Percentiles rank a stretch among this genome's conserved stretches.
Conservation (phyloP, 2,113 vertebrate species). For the Ochotona princeps region DNA sequence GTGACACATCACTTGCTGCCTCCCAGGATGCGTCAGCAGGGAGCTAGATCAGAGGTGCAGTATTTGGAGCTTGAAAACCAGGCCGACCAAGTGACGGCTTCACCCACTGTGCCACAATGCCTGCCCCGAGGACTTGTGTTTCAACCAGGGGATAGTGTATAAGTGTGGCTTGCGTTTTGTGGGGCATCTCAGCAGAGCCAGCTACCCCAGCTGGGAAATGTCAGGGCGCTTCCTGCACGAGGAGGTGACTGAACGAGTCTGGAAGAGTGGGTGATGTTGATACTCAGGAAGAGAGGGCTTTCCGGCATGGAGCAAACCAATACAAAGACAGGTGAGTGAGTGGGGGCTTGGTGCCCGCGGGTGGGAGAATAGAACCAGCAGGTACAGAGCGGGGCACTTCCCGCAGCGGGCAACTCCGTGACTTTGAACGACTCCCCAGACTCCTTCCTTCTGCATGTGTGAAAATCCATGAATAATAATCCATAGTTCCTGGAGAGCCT, state of each 20-base stretch:
- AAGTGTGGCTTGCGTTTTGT: rapidly evolving
- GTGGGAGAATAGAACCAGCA: rapidly evolving
- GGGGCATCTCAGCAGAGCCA: not conserved
- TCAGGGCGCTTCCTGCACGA: not conserved
- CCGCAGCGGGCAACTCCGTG: not conserved
- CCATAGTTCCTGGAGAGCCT: slow-evolving; percentile 2
- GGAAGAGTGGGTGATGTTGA: not conserved
- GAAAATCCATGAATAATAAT: slow-evolving; percentile 28
- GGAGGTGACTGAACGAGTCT: not conserved
- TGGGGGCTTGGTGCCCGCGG: not conserved
- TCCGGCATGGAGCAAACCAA: not conserved
- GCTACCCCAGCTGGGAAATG: too few species aligned
- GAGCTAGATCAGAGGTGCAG: too few species aligned
- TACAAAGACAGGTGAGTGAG: not conserved
- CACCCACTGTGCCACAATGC: too few species aligned
- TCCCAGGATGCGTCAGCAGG: too few species aligned
- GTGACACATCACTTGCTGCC: too few species aligned
- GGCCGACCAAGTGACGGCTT: too few species aligned
- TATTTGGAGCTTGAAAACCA: too few species aligned
- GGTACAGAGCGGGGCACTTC: too few species aligned
- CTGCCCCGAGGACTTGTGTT: not conserved
- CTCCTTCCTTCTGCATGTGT: not conserved
- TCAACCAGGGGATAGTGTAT: too few species aligned
- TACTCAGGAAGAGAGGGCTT: not conserved
- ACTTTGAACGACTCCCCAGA: not conserved